Evolutionary conservation across 2,888 invertebrate genomes (phyloP).

Genomic region (Pinctada fucata): DNA sequence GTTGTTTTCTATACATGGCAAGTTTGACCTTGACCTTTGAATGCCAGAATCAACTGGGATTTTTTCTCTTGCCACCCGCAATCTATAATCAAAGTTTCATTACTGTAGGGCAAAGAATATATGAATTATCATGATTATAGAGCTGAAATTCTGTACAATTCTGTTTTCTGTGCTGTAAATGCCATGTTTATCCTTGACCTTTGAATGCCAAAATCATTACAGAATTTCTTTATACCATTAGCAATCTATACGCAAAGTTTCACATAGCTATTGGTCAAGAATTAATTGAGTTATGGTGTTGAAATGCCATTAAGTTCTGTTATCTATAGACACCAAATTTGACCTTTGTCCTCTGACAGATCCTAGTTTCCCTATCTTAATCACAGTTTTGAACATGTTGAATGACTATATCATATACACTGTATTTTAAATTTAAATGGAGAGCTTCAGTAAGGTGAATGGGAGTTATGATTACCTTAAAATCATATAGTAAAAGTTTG

Average conservation of each 20-base stretch:
- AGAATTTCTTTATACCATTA: neutral
- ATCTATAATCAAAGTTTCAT: neutral
- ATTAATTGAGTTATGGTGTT: no score
- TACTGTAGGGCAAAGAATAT: no score
- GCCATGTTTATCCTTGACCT: neutral
- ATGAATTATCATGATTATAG: no score
- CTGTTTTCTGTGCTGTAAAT: neutral
- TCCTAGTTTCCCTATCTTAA: no score
- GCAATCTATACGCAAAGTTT: neutral
- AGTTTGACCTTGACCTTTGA: neutral
- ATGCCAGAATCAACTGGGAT: neutral
- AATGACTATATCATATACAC: no score
- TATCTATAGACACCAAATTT: no score
- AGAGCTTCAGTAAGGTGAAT: no score
- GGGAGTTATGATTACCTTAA: no score
- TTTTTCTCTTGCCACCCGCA: neutral
- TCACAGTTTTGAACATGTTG: no score
- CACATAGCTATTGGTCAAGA: neutral
- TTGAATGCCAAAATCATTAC: neutral
- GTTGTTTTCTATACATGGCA: neutral
- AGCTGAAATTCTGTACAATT: no score
- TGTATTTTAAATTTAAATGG: no score
- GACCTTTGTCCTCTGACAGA: no score
- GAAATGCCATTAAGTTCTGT: neutral
- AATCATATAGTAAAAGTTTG: slow-evolving; percentile 53